These are phyloP conservation scores for Brachyhypopomus occidentalis DNA, from an alignment of 2,113 vertebrate species.

Conservation along the genomic window DNA sequence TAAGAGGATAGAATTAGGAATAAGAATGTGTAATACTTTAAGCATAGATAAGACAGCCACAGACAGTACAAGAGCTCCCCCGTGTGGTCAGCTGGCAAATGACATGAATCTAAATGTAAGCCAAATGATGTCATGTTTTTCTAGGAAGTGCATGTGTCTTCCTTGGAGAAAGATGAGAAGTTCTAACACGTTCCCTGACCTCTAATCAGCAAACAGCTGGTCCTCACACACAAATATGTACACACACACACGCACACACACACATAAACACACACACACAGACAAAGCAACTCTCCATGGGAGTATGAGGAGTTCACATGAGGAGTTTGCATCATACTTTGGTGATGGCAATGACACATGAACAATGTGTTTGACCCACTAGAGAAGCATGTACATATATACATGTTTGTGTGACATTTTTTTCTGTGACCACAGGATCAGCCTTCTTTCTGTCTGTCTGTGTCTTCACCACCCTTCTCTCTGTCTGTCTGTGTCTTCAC, in stretches of 20 bases:
- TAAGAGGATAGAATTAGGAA: background rate
- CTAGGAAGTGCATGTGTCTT: background rate
- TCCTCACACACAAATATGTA: slow-evolving; percentile 15
- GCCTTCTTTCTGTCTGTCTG: slow-evolving; percentile 2
- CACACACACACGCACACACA: background rate
- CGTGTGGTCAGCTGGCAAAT: slow-evolving; percentile 14
- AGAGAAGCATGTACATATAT: no score
- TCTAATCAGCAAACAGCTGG: slow-evolving; percentile 29
- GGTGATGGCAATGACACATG: background rate
- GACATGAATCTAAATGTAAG: background rate
- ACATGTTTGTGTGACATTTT: no score
- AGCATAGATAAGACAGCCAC: background rate
- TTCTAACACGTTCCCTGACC: slow-evolving; percentile 1
- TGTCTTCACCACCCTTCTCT: background rate
- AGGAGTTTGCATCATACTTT: slow-evolving; percentile 2
- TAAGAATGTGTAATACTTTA: background rate
- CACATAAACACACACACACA: slow-evolving; percentile 3
- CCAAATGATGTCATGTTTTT: slow-evolving; percentile 22
- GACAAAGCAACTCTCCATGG: background rate
- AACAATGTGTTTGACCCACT: no score
- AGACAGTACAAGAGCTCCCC: slow-evolving; percentile 25
- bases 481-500: background rate
- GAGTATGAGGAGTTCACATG: slow-evolving; percentile 15
- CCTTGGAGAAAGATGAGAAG: background rate
- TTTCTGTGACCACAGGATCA: background rate